These are phyloP conservation scores for Exocentrus adspersus DNA, from an alignment of 2,888 invertebrate species.

Conservation along the genomic window DNA sequence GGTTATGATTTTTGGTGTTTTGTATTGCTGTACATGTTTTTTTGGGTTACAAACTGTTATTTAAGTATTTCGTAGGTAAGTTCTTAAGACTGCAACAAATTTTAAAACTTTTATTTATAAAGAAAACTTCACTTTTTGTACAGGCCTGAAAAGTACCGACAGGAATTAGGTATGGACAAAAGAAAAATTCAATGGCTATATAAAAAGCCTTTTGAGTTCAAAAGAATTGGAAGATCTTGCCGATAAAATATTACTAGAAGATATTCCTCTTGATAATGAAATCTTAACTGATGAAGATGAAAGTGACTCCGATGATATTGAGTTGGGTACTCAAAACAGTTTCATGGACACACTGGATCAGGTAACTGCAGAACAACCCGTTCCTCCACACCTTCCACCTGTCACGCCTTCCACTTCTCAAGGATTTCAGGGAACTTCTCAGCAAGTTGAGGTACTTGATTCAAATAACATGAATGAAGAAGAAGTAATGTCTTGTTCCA, in stretches of 20 bases:
- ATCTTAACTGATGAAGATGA: slow-evolving; percentile 13
- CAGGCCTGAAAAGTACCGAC: not conserved
- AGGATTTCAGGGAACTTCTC: not conserved
- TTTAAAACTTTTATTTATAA: not conserved
- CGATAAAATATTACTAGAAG: slow-evolving; percentile 1
- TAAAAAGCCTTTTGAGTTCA: not conserved
- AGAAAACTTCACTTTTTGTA: not conserved
- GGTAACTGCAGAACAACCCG: not conserved
- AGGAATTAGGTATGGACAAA: slow-evolving; percentile 2
- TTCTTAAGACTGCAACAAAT: not conserved
- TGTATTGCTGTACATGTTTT: not conserved
- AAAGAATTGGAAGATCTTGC: not conserved
- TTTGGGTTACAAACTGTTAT: not conserved
- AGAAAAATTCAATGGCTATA: not conserved
- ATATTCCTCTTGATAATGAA: slow-evolving; percentile 19
- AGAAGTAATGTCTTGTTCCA: not conserved
- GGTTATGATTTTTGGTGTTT: not conserved
- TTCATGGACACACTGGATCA: not conserved
- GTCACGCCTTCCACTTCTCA: not conserved
- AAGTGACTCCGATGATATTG: slow-evolving; percentile 1
- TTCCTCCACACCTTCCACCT: too few relatives aligned
- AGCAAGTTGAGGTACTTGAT: not conserved
- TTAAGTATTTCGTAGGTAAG: not conserved
- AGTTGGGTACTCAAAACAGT: not conserved
- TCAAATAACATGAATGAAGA: too few relatives aligned